Evolutionary conservation across 2,797 vertebrate species (phyloP), one percentile per base, ranked within the genome.

Genomic region (Clarias pachynema): DNA sequence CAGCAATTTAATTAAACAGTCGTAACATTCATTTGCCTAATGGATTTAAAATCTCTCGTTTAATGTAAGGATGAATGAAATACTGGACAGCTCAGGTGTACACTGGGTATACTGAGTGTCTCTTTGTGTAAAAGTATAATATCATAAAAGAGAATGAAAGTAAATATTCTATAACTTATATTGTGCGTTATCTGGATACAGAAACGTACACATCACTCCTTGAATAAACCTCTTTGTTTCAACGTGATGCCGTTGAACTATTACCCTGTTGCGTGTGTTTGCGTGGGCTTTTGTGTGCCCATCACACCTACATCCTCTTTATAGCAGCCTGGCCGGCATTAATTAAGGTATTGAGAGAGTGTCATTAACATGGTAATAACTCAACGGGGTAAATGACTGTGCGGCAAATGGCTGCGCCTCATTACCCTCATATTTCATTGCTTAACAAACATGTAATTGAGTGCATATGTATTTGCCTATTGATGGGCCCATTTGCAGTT

Each of bases 341-440:
- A 94, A 94, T 93, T 92, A 93, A 90, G 82, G 91, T 92, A 94
- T 93, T 93, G 93, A 93, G 91, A 92, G 89, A 90, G 87, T 82
- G 90, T 92, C 93, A 93, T 94, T 93, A 93, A 90, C 85, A 83
- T 89, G 88, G 89, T 90, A 91, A 93, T 92, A 91, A 91, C 90
- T 93, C 91, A 93, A 91, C 85, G 84, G 85, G 86, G 85, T 90
- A 88, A 90, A 88, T 89, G 89, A 88, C 88, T 88, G 85, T 53
- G 88, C 85, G 81, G 89, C 92, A 91, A 92, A 90, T 85, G 81
- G 77, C 84, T 65, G 77, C 22, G 90, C 86, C 91, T 94, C 91
- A 93, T 93, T 94, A 91, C 90, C 85, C 86, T 88, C 87, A 92
- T 94, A 92, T 93, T 92, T 94, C 91, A 87, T 91, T 89, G 90